Evolutionary conservation across 2,888 invertebrate species (phyloP).

Genomic region (Melinopterus prodromus): DNA sequence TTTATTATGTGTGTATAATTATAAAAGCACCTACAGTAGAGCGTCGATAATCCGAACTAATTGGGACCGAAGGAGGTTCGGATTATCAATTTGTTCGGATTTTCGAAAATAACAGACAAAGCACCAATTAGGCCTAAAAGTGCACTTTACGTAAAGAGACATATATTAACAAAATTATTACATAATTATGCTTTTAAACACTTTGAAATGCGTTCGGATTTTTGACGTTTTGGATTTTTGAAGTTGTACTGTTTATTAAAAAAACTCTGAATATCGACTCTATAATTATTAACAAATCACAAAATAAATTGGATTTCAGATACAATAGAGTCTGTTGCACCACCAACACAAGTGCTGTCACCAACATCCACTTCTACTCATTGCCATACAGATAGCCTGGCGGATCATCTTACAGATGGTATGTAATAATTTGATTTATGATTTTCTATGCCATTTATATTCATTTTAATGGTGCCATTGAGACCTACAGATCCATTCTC

Average conservation of each 20-base stretch:
- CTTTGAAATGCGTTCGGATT: background rate
- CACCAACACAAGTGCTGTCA: background rate
- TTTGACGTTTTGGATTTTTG: background rate
- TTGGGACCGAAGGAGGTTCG: background rate
- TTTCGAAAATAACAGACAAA: background rate
- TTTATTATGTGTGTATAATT: background rate
- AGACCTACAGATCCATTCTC: background rate
- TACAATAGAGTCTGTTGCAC: conserved; percentile 4
- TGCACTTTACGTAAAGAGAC: background rate
- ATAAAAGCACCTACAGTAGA: conserved; percentile 4
- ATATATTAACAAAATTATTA: background rate
- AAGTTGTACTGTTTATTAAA: background rate
- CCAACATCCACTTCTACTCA: background rate
- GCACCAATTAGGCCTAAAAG: background rate
- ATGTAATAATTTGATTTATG: background rate
- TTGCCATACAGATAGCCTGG: background rate
- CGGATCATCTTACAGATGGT: background rate
- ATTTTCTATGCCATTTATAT: background rate
- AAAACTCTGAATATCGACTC: background rate
- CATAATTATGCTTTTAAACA: background rate
- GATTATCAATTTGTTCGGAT: background rate
- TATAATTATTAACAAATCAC: background rate
- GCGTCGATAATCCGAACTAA: background rate
- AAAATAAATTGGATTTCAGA: background rate
- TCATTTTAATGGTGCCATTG: background rate